Evolutionary conservation across 2,113 vertebrate species (phyloP), one percentile per base, ranked within the genome.

Genomic region (Oryzias melastigma): DNA sequence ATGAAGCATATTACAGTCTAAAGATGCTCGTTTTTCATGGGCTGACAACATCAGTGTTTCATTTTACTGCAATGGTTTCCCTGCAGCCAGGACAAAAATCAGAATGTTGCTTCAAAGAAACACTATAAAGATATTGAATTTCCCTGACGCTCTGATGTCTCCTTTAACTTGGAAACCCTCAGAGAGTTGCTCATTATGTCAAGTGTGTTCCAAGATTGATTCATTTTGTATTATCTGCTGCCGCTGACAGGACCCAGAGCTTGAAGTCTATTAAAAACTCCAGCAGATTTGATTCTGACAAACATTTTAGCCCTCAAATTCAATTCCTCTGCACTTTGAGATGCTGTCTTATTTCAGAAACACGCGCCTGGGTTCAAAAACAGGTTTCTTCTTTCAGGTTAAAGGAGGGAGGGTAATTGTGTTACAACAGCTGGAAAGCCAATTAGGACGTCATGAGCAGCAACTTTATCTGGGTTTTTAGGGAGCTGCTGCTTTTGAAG

Each of bases 241-340:
- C 44, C 54, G 45, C 68, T 68, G n/a, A 49, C 17, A 27, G 35
- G 52, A 66, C 55, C 17, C 7, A 7, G 3, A 55, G 53, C 62
- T 78, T 45, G 48, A 68, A 57, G 58, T 60, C 73, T 68, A 62
- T 69, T 62, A 75, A 64, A n/a, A 63, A 49, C 41, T 16, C 65
- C 65, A 52, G 19, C 20, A 35, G 68, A 58, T 67, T 50, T 67
- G 58, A 73, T 50, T 73, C 29, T 25, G 73, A 80, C 58, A 65
- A 78, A 71, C 65, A 60, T 16, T 5, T n/a, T 15, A 19, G 66
- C 56, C 15, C 10, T 40, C 19, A 27, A 68, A 73, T 81, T 35
- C 17, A 27, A 77, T 87, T 81, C 58, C 63, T 44, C 40, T 41
- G 48, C 57, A 78, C 74, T 83, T 81, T 47, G 4, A 45, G 74